Evolutionary conservation across 1,140 invertebrate species (phyloP), one percentile per base, ranked within the genome.

Genomic region (Aphaenogaster floridana): DNA sequence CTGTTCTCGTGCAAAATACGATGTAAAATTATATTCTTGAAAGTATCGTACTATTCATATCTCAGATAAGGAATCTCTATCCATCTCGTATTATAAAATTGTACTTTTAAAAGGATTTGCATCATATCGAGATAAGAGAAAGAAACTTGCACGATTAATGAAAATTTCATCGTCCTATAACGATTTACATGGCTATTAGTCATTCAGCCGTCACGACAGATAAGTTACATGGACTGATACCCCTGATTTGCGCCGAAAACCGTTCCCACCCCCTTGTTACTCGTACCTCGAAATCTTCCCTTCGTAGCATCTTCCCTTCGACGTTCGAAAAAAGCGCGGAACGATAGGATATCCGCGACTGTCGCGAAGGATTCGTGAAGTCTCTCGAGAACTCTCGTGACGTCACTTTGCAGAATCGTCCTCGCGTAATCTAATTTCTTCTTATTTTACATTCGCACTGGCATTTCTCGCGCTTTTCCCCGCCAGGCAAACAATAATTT

Each of bases 401-500:
- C 36, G 57, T 84, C 69, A 48, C 17, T 36, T 13, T 36, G 42
- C 54, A 71, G 45, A 79, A 89, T 87, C 78, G 57, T 87, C 88
- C 78, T 83, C 59, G 59, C 54, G 52, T 74, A 85, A 76, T 91
- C 69, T 74, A 89, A 89, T 90, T 90, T 71, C 45, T 83, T 74
- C 76, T 45, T 79, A 34, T 76, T 78, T 79, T 21, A 68, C 42
- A 77, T 52, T 79, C 84, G 36, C 74, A 28, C 59, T n/a, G 39
- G 63, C 78, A 54, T 39, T 64, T 66, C 11, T 61, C 34, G 45
- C 63, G 59, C 63, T 80, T 50, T 80, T 36, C 59, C 13, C 34
- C 52, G 34, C 13, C 21, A 5, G 17, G 42, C 89, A 87, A 90
- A 90, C 78, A 90, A 90, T 90, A 90, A 90, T 90, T 90, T 90